phyloP scores from a whole-genome alignment of 2,888 invertebrate genomes.

The Graphium colonna region DNA sequence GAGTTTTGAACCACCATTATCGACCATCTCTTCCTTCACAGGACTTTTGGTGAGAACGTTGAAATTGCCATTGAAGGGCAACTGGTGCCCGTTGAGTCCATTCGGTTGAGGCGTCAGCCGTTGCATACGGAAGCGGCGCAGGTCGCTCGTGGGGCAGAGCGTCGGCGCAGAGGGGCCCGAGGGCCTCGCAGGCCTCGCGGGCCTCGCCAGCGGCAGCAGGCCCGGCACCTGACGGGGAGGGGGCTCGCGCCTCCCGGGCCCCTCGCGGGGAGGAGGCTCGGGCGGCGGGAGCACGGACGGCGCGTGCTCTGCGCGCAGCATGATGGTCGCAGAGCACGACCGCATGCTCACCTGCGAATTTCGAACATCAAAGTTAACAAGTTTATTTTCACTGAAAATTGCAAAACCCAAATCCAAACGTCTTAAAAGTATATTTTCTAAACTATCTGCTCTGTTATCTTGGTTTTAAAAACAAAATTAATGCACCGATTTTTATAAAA shows the following conservation, averaged over 20 bases:
- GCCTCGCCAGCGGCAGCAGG: background rate
- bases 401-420: too few relatives aligned
- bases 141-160: conserved; percentile 7
- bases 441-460: too few relatives aligned
- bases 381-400: too few relatives aligned
- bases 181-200: background rate
- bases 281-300: conserved; percentile 34
- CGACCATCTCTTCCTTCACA: too few relatives aligned
- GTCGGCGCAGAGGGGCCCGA: conserved; percentile 29
- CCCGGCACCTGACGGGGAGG: conserved; percentile 34
- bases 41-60: too few relatives aligned
- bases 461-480: background rate
- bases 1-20: conserved; percentile 37
- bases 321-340: conserved; percentile 55
- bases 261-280: conserved; percentile 25
- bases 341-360: conserved; percentile 53
- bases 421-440: too few relatives aligned
- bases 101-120: conserved; percentile 18
- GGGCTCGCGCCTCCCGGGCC: conserved; percentile 19
- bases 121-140: conserved; percentile 19
- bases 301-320: conserved; percentile 59
- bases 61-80: too few relatives aligned
- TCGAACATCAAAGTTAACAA: too few relatives aligned
- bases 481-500: background rate
- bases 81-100: too few relatives aligned